These are phyloP conservation scores for Drosophila sp. DNA, from an alignment of 1,140 invertebrate genomes.

Conservation along the genomic window DNA sequence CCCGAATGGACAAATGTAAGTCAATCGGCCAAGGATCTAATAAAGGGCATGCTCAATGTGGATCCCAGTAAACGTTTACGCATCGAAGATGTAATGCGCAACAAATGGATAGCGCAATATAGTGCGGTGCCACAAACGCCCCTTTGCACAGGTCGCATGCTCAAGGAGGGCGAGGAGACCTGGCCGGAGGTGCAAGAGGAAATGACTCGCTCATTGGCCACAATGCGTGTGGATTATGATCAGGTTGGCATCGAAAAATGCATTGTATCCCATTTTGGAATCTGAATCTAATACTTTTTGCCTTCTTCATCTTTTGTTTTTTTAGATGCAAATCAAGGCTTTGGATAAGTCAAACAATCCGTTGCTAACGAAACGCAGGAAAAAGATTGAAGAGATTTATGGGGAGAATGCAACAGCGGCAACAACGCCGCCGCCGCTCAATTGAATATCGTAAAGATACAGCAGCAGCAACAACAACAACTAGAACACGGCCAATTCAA, in stretches of 20 bases:
- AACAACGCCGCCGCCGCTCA: slow-evolving; percentile 16
- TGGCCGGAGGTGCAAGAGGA: slow-evolving; percentile 99
- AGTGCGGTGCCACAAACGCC: slow-evolving; percentile 96
- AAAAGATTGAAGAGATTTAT: slow-evolving; percentile 84
- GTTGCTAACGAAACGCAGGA: slow-evolving; percentile 93
- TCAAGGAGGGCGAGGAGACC: slow-evolving; percentile 94
- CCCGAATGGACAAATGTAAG: slow-evolving; percentile 98
- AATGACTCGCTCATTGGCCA: slow-evolving; percentile 97
- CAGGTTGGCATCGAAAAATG: slow-evolving; percentile 84
- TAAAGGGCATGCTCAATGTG: slow-evolving; percentile 95
- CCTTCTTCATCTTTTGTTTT: slow-evolving; percentile 15
- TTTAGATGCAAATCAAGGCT: slow-evolving; percentile 92
- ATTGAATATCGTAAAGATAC: background rate
- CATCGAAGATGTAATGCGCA: slow-evolving; percentile 95
- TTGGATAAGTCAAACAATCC: slow-evolving; percentile 96
- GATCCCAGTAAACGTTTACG: slow-evolving; percentile 94
- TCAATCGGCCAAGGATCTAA: slow-evolving; percentile 96
- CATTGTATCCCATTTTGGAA: background rate
- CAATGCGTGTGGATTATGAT: slow-evolving; percentile 98
- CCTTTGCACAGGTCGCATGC: slow-evolving; percentile 92
- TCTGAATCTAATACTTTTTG: slow-evolving; percentile 28
- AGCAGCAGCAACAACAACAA: slow-evolving; percentile 31
- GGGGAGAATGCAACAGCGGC: slow-evolving; percentile 34
- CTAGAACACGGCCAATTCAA: slow-evolving; percentile 39
- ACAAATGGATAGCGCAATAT: slow-evolving; percentile 96